Base-by-base conservation (phyloP, 2,888 invertebrate species). In the Seira ritae region DNA sequence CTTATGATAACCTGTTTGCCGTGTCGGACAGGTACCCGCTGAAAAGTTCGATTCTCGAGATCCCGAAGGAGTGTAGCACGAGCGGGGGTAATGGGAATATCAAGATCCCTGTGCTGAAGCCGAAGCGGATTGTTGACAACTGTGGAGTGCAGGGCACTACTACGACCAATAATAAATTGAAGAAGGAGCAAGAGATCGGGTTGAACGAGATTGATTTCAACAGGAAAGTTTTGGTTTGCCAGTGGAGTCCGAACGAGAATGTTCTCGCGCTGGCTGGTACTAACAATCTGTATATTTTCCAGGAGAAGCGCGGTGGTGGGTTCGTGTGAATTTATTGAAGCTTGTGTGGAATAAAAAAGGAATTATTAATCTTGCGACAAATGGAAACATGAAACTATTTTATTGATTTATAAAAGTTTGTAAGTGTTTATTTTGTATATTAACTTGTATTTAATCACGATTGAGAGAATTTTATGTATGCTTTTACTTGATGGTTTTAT, bases 161-260 rank as follows among this genome's bases (percentile, higher is more conserved):
- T 2, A 17, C 12, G 19, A 17, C 2, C 19, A 8, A 8, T 10
- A 46, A 46, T 10, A 60, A 60, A 12, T 60, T 60, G 2, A 60
- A 60, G 19, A n/a, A 17, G n/a, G 19, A 31, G 31, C 31, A 78
- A 12, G 65, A 70, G 55, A 23, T 71, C 22, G 10, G 20, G 2
- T 0, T 69, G 24, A 31, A 50, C 6, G 55, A 78, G 1, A 42
- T 70, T 4, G 71, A 78, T 6, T 24, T 78, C 12, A 42, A 12
- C 17, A 78, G 19, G 23, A 69, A 69, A 10, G 23, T 62, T 12
- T 24, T 70, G 6, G 4, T 46, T n/a, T 42, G 31, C n/a, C 60
- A 68, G 19, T 77, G 77, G 77, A 37, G 67, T 24, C 79, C 79
- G 0, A 71, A 12, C 0, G 79, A 71, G n/a, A 71, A 79, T 12